Conservation (phyloP, 2,888 invertebrate genomes). For the Lithophane ornitopus region DNA sequence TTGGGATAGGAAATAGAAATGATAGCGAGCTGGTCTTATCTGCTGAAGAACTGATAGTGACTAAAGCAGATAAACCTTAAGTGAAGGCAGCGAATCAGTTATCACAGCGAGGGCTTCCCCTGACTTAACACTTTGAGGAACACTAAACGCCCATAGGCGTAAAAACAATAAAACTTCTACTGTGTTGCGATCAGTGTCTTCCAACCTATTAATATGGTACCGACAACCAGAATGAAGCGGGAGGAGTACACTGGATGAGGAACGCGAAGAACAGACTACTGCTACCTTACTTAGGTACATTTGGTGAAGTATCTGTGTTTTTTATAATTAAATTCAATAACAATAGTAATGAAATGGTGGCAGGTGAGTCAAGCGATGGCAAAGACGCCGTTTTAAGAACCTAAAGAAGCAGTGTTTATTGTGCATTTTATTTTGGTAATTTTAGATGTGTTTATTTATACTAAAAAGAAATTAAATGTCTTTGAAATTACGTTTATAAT, state of each 20-base stretch:
- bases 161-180: background rate
- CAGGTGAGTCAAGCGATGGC: background rate
- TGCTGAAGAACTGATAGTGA: slow-evolving; percentile 11
- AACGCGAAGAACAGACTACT: background rate
- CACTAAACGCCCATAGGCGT: no score
- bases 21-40: slow-evolving; percentile 9
- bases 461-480: background rate
- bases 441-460: background rate
- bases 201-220: no score
- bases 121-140: background rate
- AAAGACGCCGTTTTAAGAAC: background rate
- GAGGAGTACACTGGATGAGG: background rate
- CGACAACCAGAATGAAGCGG: background rate
- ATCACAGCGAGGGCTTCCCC: slow-evolving; percentile 3
- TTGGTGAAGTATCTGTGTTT: background rate
- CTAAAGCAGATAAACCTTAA: background rate
- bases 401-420: background rate
- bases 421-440: background rate
- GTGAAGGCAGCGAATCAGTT: slow-evolving; percentile 5
- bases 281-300: background rate
- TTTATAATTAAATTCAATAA: background rate
- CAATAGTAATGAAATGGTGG: background rate
- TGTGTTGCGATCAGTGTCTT: no score
- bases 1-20: background rate
- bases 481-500: background rate